Base-by-base conservation (phyloP, 2,113 vertebrate genomes). In the Sinocyclocheilus anophthalmus region DNA sequence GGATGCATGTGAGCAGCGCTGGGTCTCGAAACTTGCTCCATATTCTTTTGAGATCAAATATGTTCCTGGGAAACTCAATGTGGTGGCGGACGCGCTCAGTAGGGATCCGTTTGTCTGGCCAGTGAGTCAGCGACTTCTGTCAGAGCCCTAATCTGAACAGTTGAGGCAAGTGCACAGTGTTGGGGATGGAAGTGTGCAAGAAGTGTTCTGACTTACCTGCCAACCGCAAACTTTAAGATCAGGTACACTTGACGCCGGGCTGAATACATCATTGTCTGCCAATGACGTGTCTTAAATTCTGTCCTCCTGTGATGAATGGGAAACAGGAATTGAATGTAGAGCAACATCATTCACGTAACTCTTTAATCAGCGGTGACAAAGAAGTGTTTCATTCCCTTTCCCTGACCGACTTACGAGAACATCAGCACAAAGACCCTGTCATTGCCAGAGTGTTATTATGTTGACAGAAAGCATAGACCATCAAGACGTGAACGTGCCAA, bases 241-340 rank as follows among this genome's bases (percentile, higher is more conserved):
- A 10, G 50, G n/a, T 3, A 1, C 76, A 26, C 6, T 33, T 53
- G 76, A 78, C 2, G 8, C 1, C 1, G 13, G 14, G 0, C 24
- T 77, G 13, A 1, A 33, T 77, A 4, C 42, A 30, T 77, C 50
- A 18, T 3, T 77, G 76, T 55, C 76, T 0, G 3, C 24, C 0
- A n/a, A 76, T 48, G 73, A 76, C 1, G 42, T 76, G 39, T 76
- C 73, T 5, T 76, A 12, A 9, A 0, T 76, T 22, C 5, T 76
- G 45, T 50, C 73, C 73, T 50, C 57, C 57, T 48, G 73, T 76
- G 73, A 45, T 48, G 39, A 76, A 26, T 76, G 45, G 42, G 39
- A 76, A 76, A 50, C 12, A 12, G 73, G 39, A 50, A 50, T 20
- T 48, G 73, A 13, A 76, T n/a, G 18, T 48, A 76, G 42, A 76